A percentile compares a stretch with the other conserved stretches of the same genome.
phyloP scores from a whole-genome alignment of 2,888 invertebrate genomes.

The Conops quadrifasciatus region DNA sequence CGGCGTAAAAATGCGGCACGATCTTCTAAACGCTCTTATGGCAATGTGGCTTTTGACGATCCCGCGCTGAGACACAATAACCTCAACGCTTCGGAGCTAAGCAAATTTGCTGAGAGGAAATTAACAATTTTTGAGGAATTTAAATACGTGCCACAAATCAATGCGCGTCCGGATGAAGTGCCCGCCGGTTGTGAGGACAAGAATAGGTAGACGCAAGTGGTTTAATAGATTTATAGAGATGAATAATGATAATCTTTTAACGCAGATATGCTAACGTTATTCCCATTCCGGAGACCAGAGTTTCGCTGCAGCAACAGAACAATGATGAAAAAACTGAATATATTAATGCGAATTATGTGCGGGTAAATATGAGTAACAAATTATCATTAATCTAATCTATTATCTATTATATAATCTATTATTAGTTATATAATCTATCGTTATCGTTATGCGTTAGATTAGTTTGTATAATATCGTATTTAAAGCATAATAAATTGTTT shows the following conservation, averaged over 20 bases:
- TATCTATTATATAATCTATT: too few species aligned
- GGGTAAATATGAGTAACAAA: conserved; percentile 70
- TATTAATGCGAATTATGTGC: conserved; percentile 92
- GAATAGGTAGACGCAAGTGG: conserved; percentile 71
- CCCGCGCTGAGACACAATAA: conserved; percentile 76
- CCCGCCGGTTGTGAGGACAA: conserved; percentile 89
- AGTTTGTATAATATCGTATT: too few species aligned
- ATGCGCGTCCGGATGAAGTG: conserved; percentile 81
- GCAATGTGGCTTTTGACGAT: conserved; percentile 91
- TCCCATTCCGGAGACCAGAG: conserved; percentile 90
- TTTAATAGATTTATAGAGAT: background rate
- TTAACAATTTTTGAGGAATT: conserved; percentile 84
- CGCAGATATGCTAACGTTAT: conserved; percentile 89
- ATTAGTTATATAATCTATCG: too few species aligned
- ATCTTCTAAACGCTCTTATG: conserved; percentile 86
- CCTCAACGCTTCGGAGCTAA: conserved; percentile 80
- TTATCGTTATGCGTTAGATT: too few species aligned
- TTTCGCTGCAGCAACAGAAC: conserved; percentile 76
- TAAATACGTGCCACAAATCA: conserved; percentile 80
- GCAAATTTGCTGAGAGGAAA: conserved; percentile 76
- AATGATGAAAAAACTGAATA: conserved; percentile 85
- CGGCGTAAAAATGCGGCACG: conserved; percentile 78
- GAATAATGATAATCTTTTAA: too few species aligned
- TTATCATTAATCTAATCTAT: background rate
- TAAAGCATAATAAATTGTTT: too few species aligned